Percentiles rank a stretch among this genome's conserved stretches.
Conservation (phyloP, 2,888 invertebrate species). For the Macroteleia sp. region DNA sequence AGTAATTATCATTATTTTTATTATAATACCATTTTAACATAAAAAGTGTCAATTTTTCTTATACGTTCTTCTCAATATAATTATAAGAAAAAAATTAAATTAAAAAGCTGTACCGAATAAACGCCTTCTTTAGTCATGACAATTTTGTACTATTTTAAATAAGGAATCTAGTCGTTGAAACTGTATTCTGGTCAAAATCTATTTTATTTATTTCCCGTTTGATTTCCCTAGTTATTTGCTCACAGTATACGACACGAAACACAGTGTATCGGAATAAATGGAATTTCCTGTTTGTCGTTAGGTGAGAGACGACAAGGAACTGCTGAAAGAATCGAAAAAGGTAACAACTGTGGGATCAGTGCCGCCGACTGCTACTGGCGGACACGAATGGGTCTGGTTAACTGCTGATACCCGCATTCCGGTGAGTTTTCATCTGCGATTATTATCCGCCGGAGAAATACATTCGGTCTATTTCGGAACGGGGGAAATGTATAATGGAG, state of each 20-base stretch:
- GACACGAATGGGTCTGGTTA: constrained; percentile 93
- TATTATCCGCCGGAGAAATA: constrained; percentile 41
- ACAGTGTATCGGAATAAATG: constrained; percentile 32
- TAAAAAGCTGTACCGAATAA: no score
- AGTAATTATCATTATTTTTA: no score
- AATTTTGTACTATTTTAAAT: no score
- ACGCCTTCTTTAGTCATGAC: no score
- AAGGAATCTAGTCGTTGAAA: no score
- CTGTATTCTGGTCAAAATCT: neutral
- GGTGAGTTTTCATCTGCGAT: constrained; percentile 85
- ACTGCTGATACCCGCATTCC: constrained; percentile 94
- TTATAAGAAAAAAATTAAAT: no score
- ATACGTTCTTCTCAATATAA: no score
- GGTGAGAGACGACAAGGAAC: constrained; percentile 81
- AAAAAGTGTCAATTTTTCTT: no score
- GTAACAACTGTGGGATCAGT: constrained; percentile 84
- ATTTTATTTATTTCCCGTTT: constrained; percentile 4
- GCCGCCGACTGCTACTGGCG: constrained; percentile 87
- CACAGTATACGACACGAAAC: neutral
- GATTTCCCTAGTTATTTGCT: constrained; percentile 13
- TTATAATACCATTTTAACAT: no score
- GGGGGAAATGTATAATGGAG: constrained; percentile 14
- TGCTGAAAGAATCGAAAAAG: constrained; percentile 85
- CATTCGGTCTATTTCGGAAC: constrained; percentile 24
- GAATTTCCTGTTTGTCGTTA: constrained; percentile 62